Conservation (phyloP, 2,113 vertebrate genomes). For the Eidolon helvum region DNA sequence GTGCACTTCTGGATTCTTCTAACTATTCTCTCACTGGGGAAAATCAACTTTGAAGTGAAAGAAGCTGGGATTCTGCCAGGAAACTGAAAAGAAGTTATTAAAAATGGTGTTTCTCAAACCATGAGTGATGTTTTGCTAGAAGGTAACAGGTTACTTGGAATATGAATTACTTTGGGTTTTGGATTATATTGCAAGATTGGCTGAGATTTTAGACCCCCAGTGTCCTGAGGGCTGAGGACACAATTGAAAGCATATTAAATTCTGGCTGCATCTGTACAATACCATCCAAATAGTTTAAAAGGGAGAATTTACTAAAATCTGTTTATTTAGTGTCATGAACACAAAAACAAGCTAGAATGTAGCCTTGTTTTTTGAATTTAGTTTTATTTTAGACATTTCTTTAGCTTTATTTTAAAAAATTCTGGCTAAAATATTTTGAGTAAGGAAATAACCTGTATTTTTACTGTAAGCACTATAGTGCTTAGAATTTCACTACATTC, state of each 20-base stretch:
- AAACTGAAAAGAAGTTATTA: slow-evolving; percentile 62
- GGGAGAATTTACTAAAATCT: slow-evolving; percentile 54
- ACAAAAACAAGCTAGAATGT: slow-evolving; percentile 58
- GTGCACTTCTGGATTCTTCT: slow-evolving; percentile 59
- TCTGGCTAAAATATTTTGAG: slow-evolving; percentile 44
- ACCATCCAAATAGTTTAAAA: slow-evolving; percentile 56
- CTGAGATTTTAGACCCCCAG: slow-evolving; percentile 66
- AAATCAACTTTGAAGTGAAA: slow-evolving; percentile 72
- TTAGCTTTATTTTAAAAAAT: slow-evolving; percentile 60
- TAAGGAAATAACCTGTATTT: slow-evolving; percentile 42
- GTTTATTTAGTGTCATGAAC: slow-evolving; percentile 51
- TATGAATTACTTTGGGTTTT: slow-evolving; percentile 42
- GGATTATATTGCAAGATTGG: slow-evolving; percentile 58
- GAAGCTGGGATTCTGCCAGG: slow-evolving; percentile 43
- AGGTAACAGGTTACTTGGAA: slow-evolving; percentile 58
- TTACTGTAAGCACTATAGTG: slow-evolving; percentile 8
- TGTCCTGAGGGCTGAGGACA: slow-evolving; percentile 54
- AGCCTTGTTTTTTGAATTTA: slow-evolving; percentile 18
- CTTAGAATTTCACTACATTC: slow-evolving; percentile 50
- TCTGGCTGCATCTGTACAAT: slow-evolving; percentile 39
- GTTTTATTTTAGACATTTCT: not conserved
- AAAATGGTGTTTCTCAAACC: slow-evolving; percentile 69
- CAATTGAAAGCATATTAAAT: slow-evolving; percentile 69
- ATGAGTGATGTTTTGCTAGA: slow-evolving; percentile 58
- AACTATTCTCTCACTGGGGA: slow-evolving; percentile 45